A percentile compares a stretch with the other conserved stretches of the same genome.
Evolutionary conservation across 2,797 vertebrate species (phyloP).

Genomic region (Adelosebastes latens): DNA sequence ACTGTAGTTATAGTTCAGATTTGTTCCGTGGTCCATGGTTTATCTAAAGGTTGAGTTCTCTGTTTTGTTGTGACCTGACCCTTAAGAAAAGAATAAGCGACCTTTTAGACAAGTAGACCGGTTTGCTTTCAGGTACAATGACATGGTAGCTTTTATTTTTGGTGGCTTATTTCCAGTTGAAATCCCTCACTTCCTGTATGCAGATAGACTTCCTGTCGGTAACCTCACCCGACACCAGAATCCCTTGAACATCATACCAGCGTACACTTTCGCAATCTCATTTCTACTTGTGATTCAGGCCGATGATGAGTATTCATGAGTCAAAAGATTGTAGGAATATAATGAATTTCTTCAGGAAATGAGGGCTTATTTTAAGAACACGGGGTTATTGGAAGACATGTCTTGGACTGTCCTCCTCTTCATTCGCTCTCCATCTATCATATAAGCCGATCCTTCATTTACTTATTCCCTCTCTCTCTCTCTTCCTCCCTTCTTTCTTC

Average conservation of each 20-base stretch:
- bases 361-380: conserved; percentile 29
- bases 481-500: conserved; percentile 24
- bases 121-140: background rate
- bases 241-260: background rate
- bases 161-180: background rate
- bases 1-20: too few relatives aligned
- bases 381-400: conserved; percentile 29
- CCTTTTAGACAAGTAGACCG: background rate
- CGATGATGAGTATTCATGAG: background rate
- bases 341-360: conserved; percentile 31
- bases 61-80: too few relatives aligned
- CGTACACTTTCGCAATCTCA: background rate
- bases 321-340: background rate
- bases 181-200: background rate
- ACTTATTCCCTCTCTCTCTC: conserved; percentile 19
- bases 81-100: too few relatives aligned
- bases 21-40: too few relatives aligned
- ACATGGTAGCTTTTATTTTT: background rate
- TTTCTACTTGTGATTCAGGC: background rate
- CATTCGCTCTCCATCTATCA: conserved; percentile 41
- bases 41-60: too few relatives aligned
- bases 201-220: background rate
- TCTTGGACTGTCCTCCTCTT: conserved; percentile 10
- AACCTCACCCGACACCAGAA: background rate
- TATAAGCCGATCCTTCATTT: conserved; percentile 29